A percentile compares a stretch with the other conserved stretches of the same genome.
phyloP scores from a whole-genome alignment of 2,797 vertebrate species.

The Coracias cyanogaster region DNA sequence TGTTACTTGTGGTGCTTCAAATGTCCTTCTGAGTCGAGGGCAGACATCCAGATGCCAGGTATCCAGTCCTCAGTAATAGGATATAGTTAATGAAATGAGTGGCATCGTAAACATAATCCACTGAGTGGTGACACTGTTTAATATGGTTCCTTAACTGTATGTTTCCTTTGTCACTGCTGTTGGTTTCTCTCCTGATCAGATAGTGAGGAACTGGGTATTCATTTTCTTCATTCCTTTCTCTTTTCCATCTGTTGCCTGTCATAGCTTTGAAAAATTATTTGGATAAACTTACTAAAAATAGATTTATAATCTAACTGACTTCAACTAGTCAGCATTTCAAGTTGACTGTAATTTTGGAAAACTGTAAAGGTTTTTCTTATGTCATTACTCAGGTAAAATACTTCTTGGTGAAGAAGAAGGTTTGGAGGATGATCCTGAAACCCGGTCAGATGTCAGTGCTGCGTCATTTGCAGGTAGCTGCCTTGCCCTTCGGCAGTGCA shows the following conservation, averaged over 20 bases:
- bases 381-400: slow-evolving; percentile 85
- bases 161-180: background rate
- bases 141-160: background rate
- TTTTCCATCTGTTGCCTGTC: background rate
- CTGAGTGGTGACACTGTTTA: background rate
- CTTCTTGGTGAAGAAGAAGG: slow-evolving; percentile 91
- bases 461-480: slow-evolving; percentile 87
- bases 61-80: background rate
- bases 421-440: slow-evolving; percentile 93
- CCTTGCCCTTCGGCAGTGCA: background rate
- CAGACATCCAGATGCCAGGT: background rate
- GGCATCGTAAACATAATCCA: background rate
- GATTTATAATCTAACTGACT: background rate
- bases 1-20: background rate
- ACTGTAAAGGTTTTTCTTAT: background rate
- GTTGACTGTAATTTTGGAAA: background rate
- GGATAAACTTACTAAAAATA: background rate
- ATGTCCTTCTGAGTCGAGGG: background rate
- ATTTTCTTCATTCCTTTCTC: background rate
- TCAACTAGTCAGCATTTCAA: background rate
- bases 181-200: background rate
- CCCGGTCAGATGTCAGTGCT: slow-evolving; percentile 85
- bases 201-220: background rate
- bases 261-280: background rate
- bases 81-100: background rate